These are phyloP conservation scores for Dasypus novemcinctus DNA, from an alignment of 2,113 vertebrate genomes.

Conservation along the genomic window DNA sequence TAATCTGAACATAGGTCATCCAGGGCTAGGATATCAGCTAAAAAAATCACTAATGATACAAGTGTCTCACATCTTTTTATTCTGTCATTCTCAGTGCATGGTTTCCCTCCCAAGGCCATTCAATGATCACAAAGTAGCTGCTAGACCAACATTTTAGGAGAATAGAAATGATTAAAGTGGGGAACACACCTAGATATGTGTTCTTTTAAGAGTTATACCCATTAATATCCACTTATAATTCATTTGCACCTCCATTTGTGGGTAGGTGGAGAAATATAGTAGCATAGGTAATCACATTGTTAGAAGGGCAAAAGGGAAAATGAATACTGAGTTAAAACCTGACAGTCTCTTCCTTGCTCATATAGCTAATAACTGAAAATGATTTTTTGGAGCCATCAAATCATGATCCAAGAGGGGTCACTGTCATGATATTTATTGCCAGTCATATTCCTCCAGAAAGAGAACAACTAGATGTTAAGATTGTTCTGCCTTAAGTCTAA, in stretches of 20 bases:
- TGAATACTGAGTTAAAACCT: not conserved
- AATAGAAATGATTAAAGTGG: not conserved
- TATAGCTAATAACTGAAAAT: not conserved
- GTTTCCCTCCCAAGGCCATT: not conserved
- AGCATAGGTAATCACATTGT: not conserved
- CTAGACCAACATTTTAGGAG: not conserved
- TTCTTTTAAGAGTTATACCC: not conserved
- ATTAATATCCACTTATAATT: not conserved
- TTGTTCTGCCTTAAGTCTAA: not conserved
- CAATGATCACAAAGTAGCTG: too few relatives aligned
- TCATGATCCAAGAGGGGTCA: not conserved
- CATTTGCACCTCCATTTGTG: accelerated
- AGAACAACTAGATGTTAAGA: not conserved
- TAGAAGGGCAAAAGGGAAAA: not conserved
- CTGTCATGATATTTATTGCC: not conserved
- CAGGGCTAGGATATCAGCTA: not conserved
- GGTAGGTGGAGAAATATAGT: not conserved
- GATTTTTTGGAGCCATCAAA: not conserved
- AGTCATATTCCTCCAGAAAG: not conserved
- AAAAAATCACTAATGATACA: not conserved
- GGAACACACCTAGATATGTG: not conserved
- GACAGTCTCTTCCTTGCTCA: not conserved
- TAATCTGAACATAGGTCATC: not conserved
- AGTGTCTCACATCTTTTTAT: not conserved
- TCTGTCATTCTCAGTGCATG: not conserved